phyloP scores from a whole-genome alignment of 1,140 invertebrate genomes.

The Halictus rubicundus region DNA sequence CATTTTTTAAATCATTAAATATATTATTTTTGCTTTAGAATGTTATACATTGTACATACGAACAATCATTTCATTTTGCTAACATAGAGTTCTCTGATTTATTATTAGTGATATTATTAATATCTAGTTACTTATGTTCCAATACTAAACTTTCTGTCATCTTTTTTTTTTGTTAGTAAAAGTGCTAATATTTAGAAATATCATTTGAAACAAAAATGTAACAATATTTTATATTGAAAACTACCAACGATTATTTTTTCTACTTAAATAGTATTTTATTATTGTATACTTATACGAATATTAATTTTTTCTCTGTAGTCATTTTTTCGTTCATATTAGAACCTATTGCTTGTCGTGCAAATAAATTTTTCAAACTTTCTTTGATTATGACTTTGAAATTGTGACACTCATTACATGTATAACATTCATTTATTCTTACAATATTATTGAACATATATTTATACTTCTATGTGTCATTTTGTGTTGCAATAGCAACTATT shows the following conservation, averaged over 20 bases:
- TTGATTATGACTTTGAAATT: constrained; percentile 5
- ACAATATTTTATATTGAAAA: not conserved
- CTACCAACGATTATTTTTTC: not conserved
- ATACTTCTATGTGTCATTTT: constrained; percentile 9
- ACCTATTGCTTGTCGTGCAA: not conserved
- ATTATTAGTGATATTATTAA: constrained; percentile 25
- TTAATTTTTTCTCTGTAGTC: constrained; percentile 1
- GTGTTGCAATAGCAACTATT: constrained; percentile 14
- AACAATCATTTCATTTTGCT: constrained; percentile 10
- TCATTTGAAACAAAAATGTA: not conserved
- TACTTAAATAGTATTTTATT: not conserved
- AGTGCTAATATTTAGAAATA: constrained; percentile 14
- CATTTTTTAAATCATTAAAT: constrained; percentile 18
- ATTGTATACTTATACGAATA: constrained; percentile 14
- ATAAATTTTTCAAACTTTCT: constrained; percentile 3
- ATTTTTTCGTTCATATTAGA: constrained; percentile 6
- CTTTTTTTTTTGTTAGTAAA: constrained; percentile 25
- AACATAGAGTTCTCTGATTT: not conserved
- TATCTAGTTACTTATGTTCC: constrained; percentile 12
- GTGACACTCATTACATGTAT: constrained; percentile 23
- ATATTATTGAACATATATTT: constrained; percentile 17
- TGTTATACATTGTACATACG: constrained; percentile 44
- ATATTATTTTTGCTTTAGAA: constrained; percentile 35
- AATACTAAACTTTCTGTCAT: constrained; percentile 3
- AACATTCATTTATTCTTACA: constrained; percentile 33